Conservation (phyloP, 2,113 vertebrate species). For the Hippocampus mohnikei region DNA sequence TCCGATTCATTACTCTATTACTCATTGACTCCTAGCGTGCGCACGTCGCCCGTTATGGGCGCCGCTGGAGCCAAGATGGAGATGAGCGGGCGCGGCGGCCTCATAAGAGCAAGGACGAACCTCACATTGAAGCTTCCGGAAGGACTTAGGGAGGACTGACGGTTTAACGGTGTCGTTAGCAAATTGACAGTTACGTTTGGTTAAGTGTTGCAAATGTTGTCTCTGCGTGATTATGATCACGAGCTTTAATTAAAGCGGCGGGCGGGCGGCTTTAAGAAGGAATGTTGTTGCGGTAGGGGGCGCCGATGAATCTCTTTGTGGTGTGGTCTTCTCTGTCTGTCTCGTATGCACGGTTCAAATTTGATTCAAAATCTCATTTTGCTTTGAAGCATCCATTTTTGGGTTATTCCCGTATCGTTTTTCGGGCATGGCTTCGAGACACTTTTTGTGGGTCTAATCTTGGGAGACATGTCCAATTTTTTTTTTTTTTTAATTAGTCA, state of each 20-base stretch:
- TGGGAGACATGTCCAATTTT: neutral
- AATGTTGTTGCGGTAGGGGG: neutral
- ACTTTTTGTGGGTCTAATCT: neutral
- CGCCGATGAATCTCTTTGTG: neutral
- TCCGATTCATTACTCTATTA: slow-evolving; percentile 5
- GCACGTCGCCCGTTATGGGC: neutral
- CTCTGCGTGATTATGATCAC: neutral
- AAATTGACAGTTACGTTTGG: neutral
- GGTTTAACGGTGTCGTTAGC: neutral
- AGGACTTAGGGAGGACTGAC: neutral
- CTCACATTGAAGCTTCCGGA: neutral
- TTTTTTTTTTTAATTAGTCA: too few relatives aligned
- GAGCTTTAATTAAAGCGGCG: neutral
- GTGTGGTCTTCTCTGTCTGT: neutral
- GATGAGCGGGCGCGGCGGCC: neutral
- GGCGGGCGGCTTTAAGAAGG: neutral
- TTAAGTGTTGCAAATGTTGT: neutral
- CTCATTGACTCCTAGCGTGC: neutral
- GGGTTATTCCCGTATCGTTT: neutral
- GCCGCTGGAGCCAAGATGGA: neutral
- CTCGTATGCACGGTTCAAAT: neutral
- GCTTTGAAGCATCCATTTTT: neutral
- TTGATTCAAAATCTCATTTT: neutral
- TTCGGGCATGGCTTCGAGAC: neutral
- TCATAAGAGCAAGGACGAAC: slow-evolving; percentile 8